Percentiles rank a stretch among this genome's conserved stretches.
phyloP scores from a whole-genome alignment of 2,113 vertebrate species.

The Triplophysa tibetana region DNA sequence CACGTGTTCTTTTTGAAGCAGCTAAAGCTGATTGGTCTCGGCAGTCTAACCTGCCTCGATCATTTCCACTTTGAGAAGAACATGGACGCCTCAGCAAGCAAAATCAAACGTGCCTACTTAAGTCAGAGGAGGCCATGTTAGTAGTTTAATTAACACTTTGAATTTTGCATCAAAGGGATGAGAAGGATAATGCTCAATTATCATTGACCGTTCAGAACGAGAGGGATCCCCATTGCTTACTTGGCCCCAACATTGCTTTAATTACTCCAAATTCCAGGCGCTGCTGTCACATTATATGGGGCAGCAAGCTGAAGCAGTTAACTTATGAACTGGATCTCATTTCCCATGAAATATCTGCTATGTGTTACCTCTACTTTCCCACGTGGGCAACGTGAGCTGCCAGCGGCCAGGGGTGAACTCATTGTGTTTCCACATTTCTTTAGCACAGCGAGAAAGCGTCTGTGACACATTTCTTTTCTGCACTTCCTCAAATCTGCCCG shows the following conservation, averaged over 20 bases:
- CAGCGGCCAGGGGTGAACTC: constrained; percentile 26
- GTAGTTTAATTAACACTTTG: constrained; percentile 49
- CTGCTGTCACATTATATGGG: constrained; percentile 17
- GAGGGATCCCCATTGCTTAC: constrained; percentile 24
- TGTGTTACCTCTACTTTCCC: constrained; percentile 18
- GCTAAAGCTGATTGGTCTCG: constrained; percentile 47
- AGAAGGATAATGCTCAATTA: constrained; percentile 39
- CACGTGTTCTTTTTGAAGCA: constrained; percentile 41
- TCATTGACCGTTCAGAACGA: constrained; percentile 42
- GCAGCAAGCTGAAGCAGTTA: constrained; percentile 14
- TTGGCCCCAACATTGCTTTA: constrained; percentile 13
- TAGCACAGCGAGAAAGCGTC: constrained; percentile 48
- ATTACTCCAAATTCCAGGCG: constrained; percentile 30
- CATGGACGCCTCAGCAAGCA: constrained; percentile 53
- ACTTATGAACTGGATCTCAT: background rate
- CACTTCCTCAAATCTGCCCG: constrained; percentile 51
- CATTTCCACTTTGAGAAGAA: constrained; percentile 45
- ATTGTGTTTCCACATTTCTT: constrained; percentile 51
- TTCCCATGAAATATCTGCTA: constrained; percentile 8
- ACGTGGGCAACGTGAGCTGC: background rate
- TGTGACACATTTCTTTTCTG: constrained; percentile 53
- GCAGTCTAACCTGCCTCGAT: constrained; percentile 52
- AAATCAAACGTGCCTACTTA: constrained; percentile 56
- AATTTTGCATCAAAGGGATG: constrained; percentile 40
- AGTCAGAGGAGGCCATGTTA: constrained; percentile 50